Conservation (phyloP, 2,888 invertebrate species). For the Cephus pulcher region DNA sequence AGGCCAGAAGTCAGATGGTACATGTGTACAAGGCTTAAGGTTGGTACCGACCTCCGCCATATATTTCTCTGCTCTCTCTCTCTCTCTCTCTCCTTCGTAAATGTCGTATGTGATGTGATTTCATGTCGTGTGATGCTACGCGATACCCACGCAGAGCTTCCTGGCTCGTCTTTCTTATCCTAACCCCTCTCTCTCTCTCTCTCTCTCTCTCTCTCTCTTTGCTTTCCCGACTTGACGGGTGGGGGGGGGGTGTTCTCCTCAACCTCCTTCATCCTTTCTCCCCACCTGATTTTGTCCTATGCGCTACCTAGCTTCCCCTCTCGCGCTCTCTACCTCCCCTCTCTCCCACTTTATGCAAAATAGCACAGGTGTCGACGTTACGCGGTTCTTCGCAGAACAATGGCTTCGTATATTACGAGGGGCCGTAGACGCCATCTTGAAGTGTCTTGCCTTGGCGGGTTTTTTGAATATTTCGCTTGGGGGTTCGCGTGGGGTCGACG, state of each 20-base stretch:
- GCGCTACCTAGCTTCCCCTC: background rate
- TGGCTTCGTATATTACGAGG: constrained; percentile 24
- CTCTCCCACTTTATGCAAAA: background rate
- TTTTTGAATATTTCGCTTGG: background rate
- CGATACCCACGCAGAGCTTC: no score
- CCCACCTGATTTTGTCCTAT: background rate
- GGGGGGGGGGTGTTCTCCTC: no score
- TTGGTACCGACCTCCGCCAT: constrained; percentile 19
- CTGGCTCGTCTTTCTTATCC: no score
- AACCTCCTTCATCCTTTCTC: background rate
- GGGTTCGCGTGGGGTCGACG: no score
- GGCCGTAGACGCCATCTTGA: background rate
- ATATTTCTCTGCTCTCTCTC: constrained; percentile 6
- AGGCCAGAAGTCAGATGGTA: background rate
- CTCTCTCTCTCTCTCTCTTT: no score
- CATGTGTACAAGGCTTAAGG: background rate
- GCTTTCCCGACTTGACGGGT: background rate
- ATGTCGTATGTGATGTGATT: constrained; percentile 16
- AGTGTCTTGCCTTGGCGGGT: background rate
- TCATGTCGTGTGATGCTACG: constrained; percentile 1
- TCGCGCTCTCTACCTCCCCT: background rate
- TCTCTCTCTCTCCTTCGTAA: constrained; percentile 3
- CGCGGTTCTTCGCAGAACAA: constrained; percentile 29
- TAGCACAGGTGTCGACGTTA: background rate
- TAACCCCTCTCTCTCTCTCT: no score